Percentiles rank a stretch among this genome's conserved stretches.
Evolutionary conservation across 2,113 vertebrate genomes (phyloP).

Genomic region (Thomomys bottae): DNA sequence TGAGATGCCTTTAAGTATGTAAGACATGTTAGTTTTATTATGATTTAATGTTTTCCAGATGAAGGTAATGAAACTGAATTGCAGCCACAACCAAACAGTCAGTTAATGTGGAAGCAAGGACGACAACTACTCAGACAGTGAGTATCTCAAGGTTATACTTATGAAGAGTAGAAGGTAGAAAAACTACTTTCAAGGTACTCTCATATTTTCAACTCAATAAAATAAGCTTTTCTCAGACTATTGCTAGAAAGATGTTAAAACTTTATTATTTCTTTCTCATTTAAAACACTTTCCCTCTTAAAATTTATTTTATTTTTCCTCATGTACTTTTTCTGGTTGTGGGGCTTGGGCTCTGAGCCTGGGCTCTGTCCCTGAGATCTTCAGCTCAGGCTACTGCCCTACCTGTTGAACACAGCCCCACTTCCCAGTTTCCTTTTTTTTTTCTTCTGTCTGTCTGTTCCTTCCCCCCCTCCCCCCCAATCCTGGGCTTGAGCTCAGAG

Average conservation of each 20-base stretch:
- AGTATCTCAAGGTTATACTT: conserved; percentile 79
- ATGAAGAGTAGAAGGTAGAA: background rate
- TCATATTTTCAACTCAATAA: conserved; percentile 10
- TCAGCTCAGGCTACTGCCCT: too few relatives aligned
- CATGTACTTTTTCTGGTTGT: too few relatives aligned
- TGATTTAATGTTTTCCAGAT: conserved; percentile 90
- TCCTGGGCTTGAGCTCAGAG: too few relatives aligned
- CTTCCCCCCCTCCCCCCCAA: too few relatives aligned
- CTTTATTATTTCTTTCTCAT: conserved; percentile 53
- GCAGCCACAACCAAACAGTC: conserved; percentile 95
- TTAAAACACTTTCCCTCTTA: background rate
- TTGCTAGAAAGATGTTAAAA: background rate
- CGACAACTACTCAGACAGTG: conserved; percentile 98
- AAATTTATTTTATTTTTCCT: too few relatives aligned
- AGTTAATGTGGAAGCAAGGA: conserved; percentile 99
- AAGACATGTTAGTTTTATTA: conserved; percentile 44
- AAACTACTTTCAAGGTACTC: conserved; percentile 29
- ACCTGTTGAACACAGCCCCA: too few relatives aligned
- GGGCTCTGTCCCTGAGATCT: too few relatives aligned
- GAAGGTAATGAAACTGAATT: conserved; percentile 95
- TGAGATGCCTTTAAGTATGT: conserved; percentile 39
- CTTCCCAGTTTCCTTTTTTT: too few relatives aligned
- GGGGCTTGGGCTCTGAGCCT: too few relatives aligned
- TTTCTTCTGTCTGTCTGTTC: too few relatives aligned
- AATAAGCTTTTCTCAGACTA: conserved; percentile 2